Conservation (phyloP, 2,888 invertebrate genomes). For the Seira musarum region DNA sequence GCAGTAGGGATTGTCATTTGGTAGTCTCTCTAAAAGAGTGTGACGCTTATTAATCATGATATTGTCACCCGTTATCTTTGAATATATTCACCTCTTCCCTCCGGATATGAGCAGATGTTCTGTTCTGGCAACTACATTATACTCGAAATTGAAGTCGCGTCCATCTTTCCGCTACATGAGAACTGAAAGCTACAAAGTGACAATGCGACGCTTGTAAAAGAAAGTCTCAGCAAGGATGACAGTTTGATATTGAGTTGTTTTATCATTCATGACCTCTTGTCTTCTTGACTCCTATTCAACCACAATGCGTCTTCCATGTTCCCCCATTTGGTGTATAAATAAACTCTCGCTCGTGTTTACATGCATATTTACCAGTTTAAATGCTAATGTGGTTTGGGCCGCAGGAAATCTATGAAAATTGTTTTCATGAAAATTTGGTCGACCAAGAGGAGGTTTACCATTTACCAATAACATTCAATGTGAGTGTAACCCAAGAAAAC, state of each 20-base stretch:
- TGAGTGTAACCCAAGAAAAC: too few species aligned
- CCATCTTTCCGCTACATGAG: background rate
- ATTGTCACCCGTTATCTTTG: slow-evolving; percentile 41
- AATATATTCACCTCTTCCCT: slow-evolving; percentile 7
- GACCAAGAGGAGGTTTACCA: too few species aligned
- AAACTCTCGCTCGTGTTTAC: too few species aligned
- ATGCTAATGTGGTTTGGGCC: too few species aligned
- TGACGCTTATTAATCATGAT: slow-evolving; percentile 51
- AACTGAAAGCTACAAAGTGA: background rate
- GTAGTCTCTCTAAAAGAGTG: slow-evolving; percentile 1
- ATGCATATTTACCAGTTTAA: too few species aligned
- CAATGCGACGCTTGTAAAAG: background rate
- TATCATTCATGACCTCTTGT: slow-evolving; percentile 22
- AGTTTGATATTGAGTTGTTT: slow-evolving; percentile 19
- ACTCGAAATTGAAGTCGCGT: background rate
- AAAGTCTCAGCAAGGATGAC: background rate
- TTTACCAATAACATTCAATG: too few species aligned
- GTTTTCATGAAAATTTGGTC: too few species aligned
- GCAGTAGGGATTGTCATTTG: background rate
- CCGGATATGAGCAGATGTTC: slow-evolving; percentile 10
- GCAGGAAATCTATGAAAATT: too few species aligned
- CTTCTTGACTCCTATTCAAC: slow-evolving; percentile 12
- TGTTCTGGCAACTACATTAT: background rate
- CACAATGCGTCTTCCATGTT: too few species aligned
- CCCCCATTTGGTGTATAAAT: too few species aligned